Base-by-base conservation (phyloP, 2,888 invertebrate species). In the Eucriotettix oculatus region DNA sequence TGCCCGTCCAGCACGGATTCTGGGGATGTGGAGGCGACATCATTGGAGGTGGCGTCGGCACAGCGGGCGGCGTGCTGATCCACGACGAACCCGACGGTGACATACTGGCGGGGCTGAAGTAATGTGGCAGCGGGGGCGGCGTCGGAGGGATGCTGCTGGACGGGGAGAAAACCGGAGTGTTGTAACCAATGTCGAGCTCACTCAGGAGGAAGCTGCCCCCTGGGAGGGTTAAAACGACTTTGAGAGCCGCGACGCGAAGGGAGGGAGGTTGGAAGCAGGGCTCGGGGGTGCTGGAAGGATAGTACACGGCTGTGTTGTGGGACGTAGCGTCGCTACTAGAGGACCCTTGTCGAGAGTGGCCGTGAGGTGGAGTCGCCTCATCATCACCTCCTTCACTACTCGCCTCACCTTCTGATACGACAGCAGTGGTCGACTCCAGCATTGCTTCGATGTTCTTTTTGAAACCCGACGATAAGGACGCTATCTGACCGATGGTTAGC, bases 271-370 rank as follows among this genome's bases (percentile, higher is more conserved):
- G 55, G 14, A 40, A 41, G 41, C 40, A 14, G 40, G 29, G 14
- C 41, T 12, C 14, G 10, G 55, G 55, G 40, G 14, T 14, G 11
- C n/a, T 14, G 42, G 14, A n/a, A 29, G 41, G 16, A n/a, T 16
- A n/a, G 40, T n/a, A 14, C n/a, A 16, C 14, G 40, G 14, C 29
- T 14, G 40, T 29, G 10, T 14, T 55, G 29, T 84, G 72, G 52
- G 79, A 79, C 41, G 79, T 78, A 57, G 77, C 73, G 62, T 75
- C 80, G 63, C 75, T 76, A 42, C 68, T 70, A 62, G 84, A 84
- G 14, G 64, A 59, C 62, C 60, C 58, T 65, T 66, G 59, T 71
- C 70, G 10, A 71, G 73, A 52, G 71, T 55, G 55, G 3, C 48
- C 48, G 9, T 9, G 16, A 17, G 17, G 72, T 3, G 71, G 71